These are phyloP conservation scores for Mormyrops attenuatus DNA, from an alignment of 2,797 vertebrate genomes.

Conservation along the genomic window DNA sequence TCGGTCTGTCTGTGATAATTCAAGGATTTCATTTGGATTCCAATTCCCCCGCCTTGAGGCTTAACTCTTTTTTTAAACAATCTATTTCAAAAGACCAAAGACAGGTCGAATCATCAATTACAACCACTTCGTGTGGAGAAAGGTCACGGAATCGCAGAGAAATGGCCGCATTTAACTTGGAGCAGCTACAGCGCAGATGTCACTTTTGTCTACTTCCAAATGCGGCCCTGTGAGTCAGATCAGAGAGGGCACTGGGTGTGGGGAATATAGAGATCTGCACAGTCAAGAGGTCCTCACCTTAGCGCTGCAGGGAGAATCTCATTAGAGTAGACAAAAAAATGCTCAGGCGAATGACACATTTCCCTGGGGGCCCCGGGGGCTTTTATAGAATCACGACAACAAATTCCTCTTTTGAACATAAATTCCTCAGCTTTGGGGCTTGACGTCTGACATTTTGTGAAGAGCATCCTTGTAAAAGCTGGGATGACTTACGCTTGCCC, in stretches of 20 bases:
- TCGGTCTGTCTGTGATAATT: neutral
- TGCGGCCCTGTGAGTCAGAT: neutral
- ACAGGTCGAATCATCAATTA: neutral
- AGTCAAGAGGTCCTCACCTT: neutral
- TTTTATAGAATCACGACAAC: slow-evolving; percentile 10
- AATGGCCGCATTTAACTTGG: neutral
- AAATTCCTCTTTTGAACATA: slow-evolving; percentile 9
- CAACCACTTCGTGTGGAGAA: neutral
- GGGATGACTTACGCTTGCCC: neutral
- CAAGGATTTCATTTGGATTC: neutral
- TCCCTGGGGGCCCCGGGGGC: neutral
- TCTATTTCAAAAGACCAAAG: slow-evolving; percentile 8
- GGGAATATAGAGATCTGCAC: neutral
- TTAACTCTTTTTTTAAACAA: neutral
- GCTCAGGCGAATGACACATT: neutral
- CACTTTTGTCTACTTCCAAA: neutral
- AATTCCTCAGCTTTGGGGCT: slow-evolving; percentile 5
- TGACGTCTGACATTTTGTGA: slow-evolving; percentile 1
- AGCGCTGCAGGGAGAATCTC: neutral
- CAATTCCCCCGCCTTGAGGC: neutral
- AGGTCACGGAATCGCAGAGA: neutral
- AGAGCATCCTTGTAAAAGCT: neutral
- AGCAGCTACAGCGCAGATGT: neutral
- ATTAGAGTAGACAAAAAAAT: neutral
- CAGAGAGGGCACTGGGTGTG: neutral